A percentile compares a stretch with the other conserved stretches of the same genome.
Conservation (phyloP, 2,113 vertebrate species). For the Crotophaga sulcirostris region DNA sequence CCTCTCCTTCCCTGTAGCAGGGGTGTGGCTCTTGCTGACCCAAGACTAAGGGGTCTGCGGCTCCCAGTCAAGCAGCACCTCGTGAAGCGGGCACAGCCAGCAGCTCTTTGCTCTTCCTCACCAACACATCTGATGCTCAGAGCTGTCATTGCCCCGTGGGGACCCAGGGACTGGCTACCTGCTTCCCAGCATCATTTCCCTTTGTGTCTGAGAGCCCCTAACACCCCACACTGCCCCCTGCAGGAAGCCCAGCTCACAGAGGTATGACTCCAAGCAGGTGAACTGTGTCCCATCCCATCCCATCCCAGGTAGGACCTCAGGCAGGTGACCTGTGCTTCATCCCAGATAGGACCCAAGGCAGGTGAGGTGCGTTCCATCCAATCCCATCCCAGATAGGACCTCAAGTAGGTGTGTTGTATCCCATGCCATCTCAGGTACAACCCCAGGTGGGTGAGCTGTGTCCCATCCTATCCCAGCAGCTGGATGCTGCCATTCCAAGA, state of each 20-base stretch:
- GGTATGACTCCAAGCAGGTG: accelerated
- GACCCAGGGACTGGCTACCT: accelerated
- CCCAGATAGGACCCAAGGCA: accelerated
- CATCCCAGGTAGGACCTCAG: neutral
- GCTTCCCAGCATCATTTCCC: neutral
- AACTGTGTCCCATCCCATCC: neutral
- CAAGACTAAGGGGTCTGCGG: neutral
- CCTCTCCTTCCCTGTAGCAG: accelerated
- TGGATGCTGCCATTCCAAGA: accelerated
- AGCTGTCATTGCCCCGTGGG: too few species aligned
- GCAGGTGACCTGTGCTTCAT: too few species aligned
- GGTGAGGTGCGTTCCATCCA: neutral
- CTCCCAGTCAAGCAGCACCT: accelerated
- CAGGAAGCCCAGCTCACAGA: neutral
- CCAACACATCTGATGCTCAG: neutral
- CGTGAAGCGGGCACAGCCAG: neutral
- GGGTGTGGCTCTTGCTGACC: neutral
- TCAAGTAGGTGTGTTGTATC: too few species aligned
- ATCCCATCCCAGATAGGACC: too few species aligned
- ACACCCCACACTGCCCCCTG: neutral
- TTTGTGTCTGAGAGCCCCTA: neutral
- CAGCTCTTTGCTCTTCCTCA: neutral
- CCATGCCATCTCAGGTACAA: neutral
- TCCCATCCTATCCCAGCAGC: neutral
- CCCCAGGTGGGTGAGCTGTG: accelerated